Conservation (phyloP, 2,888 invertebrate species). For the Ophion ventricosus region DNA sequence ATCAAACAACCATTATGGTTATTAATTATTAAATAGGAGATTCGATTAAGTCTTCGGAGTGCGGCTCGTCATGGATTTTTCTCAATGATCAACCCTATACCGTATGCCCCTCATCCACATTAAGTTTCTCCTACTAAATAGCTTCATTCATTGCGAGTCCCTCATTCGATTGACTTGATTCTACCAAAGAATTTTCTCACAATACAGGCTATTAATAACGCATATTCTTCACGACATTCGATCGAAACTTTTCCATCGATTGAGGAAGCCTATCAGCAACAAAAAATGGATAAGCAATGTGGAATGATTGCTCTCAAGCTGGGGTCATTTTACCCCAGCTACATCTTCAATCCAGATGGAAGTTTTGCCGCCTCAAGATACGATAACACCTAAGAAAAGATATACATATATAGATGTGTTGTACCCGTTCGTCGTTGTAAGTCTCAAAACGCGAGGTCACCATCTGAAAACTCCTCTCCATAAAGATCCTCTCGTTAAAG, state of each 20-base stretch:
- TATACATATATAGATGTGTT: neutral
- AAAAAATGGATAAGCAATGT: too few relatives aligned
- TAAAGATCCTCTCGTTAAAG: neutral
- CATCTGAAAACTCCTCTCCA: neutral
- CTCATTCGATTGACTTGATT: too few relatives aligned
- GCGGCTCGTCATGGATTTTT: neutral
- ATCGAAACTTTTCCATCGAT: too few relatives aligned
- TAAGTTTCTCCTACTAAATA: too few relatives aligned
- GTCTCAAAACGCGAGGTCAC: neutral
- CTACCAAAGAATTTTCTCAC: too few relatives aligned
- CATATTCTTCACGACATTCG: too few relatives aligned
- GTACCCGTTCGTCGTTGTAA: neutral
- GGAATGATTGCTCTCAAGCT: too few relatives aligned
- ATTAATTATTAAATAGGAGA: neutral
- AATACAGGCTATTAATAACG: too few relatives aligned
- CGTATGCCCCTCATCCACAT: too few relatives aligned
- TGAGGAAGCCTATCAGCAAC: too few relatives aligned
- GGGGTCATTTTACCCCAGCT: neutral
- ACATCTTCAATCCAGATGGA: neutral
- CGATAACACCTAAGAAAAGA: neutral
- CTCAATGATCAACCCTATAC: neutral
- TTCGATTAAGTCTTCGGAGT: too few relatives aligned
- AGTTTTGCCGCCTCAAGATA: neutral
- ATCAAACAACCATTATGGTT: neutral
- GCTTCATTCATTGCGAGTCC: too few relatives aligned